These are phyloP conservation scores for Hippocampus zosterae DNA, from an alignment of 2,113 vertebrate species.

Conservation along the genomic window DNA sequence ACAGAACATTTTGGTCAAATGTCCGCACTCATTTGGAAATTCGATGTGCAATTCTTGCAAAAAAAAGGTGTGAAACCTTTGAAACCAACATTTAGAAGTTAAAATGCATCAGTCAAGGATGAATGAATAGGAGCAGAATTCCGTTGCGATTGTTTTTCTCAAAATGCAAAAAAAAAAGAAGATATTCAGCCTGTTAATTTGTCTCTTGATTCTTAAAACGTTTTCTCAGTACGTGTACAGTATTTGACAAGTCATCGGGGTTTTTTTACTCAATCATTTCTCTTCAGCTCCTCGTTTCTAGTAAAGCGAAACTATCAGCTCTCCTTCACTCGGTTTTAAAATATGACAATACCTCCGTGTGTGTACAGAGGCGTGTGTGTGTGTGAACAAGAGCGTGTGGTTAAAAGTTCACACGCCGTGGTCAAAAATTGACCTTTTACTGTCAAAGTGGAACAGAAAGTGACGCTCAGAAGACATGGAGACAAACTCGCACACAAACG, in stretches of 20 bases:
- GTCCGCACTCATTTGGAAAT: no score
- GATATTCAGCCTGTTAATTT: neutral
- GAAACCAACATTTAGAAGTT: no score
- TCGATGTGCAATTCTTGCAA: no score
- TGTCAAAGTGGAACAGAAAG: conserved; percentile 10
- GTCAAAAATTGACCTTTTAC: conserved; percentile 54
- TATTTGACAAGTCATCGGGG: neutral
- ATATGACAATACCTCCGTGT: conserved; percentile 18
- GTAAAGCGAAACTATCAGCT: conserved; percentile 70
- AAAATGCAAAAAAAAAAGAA: no score
- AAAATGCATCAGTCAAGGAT: no score
- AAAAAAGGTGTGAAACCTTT: no score
- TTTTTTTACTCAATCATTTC: neutral
- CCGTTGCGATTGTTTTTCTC: no score
- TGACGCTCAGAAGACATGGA: conserved; percentile 27
- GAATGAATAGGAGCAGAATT: no score
- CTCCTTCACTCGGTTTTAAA: conserved; percentile 39
- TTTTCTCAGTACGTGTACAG: neutral
- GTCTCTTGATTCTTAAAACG: neutral
- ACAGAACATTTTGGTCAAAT: no score
- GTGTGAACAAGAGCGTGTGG: neutral
- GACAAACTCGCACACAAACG: conserved; percentile 8
- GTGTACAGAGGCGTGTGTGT: neutral
- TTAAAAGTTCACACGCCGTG: conserved; percentile 20
- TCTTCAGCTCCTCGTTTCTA: conserved; percentile 56